These are phyloP conservation scores for Hirtodrosophila duncani DNA, from an alignment of 2,888 invertebrate genomes.

Conservation along the genomic window DNA sequence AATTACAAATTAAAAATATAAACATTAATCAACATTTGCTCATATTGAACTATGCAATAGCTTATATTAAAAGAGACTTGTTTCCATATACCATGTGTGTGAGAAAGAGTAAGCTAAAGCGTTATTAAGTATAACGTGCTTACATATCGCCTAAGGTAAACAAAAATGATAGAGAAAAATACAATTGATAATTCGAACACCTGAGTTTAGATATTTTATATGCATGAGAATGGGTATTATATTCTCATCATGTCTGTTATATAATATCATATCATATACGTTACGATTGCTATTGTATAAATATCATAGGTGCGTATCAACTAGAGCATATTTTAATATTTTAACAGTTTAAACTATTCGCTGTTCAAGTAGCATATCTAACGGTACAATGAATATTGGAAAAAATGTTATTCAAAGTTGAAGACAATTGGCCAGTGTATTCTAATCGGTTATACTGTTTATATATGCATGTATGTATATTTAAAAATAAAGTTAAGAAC, in stretches of 20 bases:
- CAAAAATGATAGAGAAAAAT: slow-evolving; percentile 23
- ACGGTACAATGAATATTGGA: slow-evolving; percentile 22
- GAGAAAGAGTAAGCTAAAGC: background rate
- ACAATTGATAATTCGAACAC: slow-evolving; percentile 59
- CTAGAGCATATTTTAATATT: slow-evolving; percentile 17
- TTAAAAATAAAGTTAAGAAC: too few relatives aligned
- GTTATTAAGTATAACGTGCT: slow-evolving; percentile 4
- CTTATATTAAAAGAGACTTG: too few relatives aligned
- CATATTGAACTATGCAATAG: slow-evolving; percentile 2
- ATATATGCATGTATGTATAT: too few relatives aligned
- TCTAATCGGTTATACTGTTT: too few relatives aligned
- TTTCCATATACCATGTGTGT: background rate
- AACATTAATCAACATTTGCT: background rate
- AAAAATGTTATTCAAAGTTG: slow-evolving; percentile 6
- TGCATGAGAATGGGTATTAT: too few relatives aligned
- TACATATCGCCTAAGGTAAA: slow-evolving; percentile 1
- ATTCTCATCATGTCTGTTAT: too few relatives aligned
- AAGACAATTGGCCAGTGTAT: background rate
- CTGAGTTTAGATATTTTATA: slow-evolving; percentile 48
- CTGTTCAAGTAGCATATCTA: slow-evolving; percentile 13
- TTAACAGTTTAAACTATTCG: background rate
- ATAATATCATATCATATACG: background rate
- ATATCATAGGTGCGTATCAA: slow-evolving; percentile 3
- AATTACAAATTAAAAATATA: too few relatives aligned
- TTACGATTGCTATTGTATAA: background rate